Base-by-base conservation (phyloP, 1,140 invertebrate genomes). In the Aethina tumida region DNA sequence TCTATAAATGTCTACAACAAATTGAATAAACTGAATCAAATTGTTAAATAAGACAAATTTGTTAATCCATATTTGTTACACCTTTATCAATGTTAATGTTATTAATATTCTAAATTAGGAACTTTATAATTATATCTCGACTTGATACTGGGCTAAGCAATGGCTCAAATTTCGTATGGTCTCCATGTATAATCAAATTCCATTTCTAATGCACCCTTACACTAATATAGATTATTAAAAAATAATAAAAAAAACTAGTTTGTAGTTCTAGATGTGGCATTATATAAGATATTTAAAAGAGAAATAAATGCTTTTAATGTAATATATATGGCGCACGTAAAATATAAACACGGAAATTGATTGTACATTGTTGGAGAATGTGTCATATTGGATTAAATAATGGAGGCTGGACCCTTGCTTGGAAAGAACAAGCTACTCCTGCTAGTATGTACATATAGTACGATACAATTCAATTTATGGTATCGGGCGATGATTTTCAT, bases 381-480 rank as follows among this genome's bases (percentile, higher is more conserved):
- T 49, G 35, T 41, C 22, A 47, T 42, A 44, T 33, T 40, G 38
- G 17, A 44, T 33, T 22, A 45, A 45, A 27, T 49, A 27, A 30
- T 39, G 50, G 57, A 59, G 57, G 57, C 57, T 59, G 57, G 57
- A 50, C 45, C 46, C 28, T 45, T 45, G 47, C 47, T 45, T 49
- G 41, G 41, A 52, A 46, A 30, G 8, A 41, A 29, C 12, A 27
- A 36, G 20, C 3, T 34, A 13, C 19, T 18, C 25, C 20, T 43
- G 22, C 34, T 13, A 19, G n/a, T 26, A 32, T 22, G n/a, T 20
- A 17, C 18, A 26, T 26, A 15, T 10, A 8, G 12, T 10, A 29
- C 15, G 7, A n/a, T 2, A 12, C 15, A n/a, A 29, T 42, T 49
- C 48, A 45, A 30, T 50, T 45, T 36, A 47, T 50, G 49, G 45